Percentiles rank a stretch among this genome's conserved stretches.
These are phyloP conservation scores for Sarcophilus harrisii DNA, from an alignment of 2,797 vertebrate species.

Conservation along the genomic window DNA sequence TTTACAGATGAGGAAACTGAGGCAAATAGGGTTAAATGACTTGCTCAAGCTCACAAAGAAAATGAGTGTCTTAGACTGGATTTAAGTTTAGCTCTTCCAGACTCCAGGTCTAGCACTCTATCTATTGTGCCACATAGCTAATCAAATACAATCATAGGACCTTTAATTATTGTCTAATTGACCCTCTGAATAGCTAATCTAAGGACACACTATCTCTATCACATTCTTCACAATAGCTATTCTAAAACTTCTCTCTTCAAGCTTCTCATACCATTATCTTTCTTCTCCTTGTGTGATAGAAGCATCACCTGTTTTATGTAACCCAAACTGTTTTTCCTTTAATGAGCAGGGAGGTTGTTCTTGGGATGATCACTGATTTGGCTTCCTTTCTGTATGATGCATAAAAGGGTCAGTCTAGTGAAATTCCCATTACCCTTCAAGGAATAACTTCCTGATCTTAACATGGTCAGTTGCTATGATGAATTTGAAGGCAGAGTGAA, in stretches of 20 bases:
- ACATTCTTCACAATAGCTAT: background rate
- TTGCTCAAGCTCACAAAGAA: background rate
- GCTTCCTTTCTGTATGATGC: background rate
- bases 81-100: background rate
- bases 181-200: background rate
- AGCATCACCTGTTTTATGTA: background rate
- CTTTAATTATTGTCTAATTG: background rate
- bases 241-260: background rate
- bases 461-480: background rate
- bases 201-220: background rate
- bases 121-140: background rate
- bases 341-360: background rate
- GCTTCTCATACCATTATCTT: background rate
- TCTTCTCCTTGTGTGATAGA: background rate
- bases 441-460: background rate
- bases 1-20: background rate
- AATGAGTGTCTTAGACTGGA: background rate
- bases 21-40: background rate
- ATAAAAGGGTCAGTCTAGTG: background rate
- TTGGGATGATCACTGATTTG: background rate
- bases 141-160: background rate
- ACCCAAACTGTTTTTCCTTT: background rate
- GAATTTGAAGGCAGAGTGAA: background rate
- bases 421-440: background rate
- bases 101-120: background rate